Conservation (phyloP, 2,888 invertebrate genomes). For the Caenorhabditis afra region DNA sequence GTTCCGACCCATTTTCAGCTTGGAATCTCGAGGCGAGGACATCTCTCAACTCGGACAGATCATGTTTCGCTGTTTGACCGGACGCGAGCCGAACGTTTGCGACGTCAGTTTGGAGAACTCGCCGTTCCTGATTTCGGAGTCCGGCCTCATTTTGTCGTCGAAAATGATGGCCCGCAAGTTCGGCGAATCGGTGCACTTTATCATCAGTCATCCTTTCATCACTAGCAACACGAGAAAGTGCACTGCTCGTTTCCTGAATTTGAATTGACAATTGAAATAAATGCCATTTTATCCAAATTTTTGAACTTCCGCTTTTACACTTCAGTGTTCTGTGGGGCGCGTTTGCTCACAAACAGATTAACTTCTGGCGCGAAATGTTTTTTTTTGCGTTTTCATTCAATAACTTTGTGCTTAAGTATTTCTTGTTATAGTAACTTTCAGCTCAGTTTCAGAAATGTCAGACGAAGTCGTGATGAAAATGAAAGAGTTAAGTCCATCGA, state of each 20-base stretch:
- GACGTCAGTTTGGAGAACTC: background rate
- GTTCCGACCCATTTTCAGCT: no score
- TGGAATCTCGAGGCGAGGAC: slow-evolving; percentile 43
- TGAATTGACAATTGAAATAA: slow-evolving; percentile 12
- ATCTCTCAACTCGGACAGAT: slow-evolving; percentile 38
- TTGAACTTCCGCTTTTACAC: no score
- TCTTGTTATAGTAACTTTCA: no score
- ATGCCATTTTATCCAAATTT: background rate
- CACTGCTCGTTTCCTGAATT: slow-evolving; percentile 41
- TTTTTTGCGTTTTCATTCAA: background rate
- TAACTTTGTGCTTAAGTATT: no score
- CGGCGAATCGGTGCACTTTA: slow-evolving; percentile 35
- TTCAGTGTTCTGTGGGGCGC: no score
- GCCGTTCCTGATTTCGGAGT: slow-evolving; percentile 19
- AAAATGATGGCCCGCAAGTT: slow-evolving; percentile 57
- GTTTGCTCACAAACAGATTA: no score
- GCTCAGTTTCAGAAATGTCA: background rate
- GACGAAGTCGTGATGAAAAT: background rate
- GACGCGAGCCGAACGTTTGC: background rate
- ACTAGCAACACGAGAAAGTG: slow-evolving; percentile 16
- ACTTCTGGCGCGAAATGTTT: no score
- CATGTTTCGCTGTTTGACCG: slow-evolving; percentile 48
- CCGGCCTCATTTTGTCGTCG: slow-evolving; percentile 26
- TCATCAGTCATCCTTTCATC: slow-evolving; percentile 37
- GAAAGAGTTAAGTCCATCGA: background rate